A percentile compares a stretch with the other conserved stretches of the same genome.
Evolutionary conservation across 2,797 vertebrate genomes (phyloP).

Genomic region (Sylvia borin): DNA sequence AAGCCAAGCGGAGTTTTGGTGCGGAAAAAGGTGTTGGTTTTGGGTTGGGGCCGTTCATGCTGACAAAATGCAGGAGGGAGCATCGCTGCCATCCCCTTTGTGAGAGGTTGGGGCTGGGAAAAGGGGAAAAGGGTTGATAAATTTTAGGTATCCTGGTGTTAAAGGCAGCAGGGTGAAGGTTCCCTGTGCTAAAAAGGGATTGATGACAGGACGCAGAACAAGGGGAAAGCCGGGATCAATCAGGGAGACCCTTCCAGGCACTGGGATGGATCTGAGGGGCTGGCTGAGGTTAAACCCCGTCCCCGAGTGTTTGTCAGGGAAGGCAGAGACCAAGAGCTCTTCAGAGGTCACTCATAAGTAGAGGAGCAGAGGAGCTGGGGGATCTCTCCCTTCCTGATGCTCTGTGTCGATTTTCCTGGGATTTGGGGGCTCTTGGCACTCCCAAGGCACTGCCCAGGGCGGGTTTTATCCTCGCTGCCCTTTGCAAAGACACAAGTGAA

Average conservation of each 20-base stretch:
- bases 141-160: neutral
- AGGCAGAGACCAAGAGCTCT: neutral
- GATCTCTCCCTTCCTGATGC: neutral
- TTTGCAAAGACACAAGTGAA: neutral
- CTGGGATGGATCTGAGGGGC: neutral
- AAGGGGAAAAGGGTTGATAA: neutral
- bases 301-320: neutral
- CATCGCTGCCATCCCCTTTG: rapidly evolving
- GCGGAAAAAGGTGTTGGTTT: neutral
- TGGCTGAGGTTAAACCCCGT: rapidly evolving
- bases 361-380: neutral
- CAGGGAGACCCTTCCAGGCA: neutral
- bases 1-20: neutral
- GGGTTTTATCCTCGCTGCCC: neutral
- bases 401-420: neutral
- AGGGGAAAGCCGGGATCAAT: neutral
- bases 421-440: neutral
- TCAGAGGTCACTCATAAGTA: neutral
- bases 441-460: neutral
- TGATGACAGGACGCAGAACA: neutral
- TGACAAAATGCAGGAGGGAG: neutral
- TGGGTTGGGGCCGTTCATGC: neutral
- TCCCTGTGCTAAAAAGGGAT: neutral
- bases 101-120: rapidly evolving
- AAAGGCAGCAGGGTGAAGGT: neutral